Evolutionary conservation across 2,888 invertebrate genomes (phyloP).

Genomic region (Griposia aprilina): DNA sequence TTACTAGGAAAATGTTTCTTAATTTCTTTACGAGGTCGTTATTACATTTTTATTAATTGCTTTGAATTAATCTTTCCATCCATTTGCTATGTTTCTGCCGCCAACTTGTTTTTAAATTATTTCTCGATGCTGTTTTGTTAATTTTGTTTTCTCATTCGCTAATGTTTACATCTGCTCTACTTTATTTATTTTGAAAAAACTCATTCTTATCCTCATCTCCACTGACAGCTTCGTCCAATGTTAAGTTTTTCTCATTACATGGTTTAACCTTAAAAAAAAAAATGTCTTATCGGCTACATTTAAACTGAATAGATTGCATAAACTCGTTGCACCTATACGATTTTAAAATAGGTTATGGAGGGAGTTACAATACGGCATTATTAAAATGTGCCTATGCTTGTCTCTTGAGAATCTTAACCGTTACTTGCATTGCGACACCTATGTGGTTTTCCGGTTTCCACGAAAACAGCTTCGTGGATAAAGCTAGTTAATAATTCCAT

Average conservation of each 20-base stretch:
- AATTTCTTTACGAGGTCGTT: conserved; percentile 56
- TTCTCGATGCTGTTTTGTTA: conserved; percentile 14
- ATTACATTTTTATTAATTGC: conserved; percentile 54
- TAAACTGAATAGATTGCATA: neutral
- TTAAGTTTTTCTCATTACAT: neutral
- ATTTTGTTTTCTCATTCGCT: conserved; percentile 7
- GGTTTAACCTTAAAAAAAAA: neutral
- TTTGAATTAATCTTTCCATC: conserved; percentile 39
- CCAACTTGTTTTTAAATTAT: conserved; percentile 25
- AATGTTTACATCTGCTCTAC: neutral
- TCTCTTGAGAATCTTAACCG: neutral
- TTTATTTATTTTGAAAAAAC: neutral
- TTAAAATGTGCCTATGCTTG: neutral
- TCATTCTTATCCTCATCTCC: neutral
- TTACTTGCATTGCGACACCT: neutral
- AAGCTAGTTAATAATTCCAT: neutral
- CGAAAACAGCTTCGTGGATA: neutral
- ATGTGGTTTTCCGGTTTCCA: neutral
- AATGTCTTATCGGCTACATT: too few relatives aligned
- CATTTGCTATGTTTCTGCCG: conserved; percentile 28
- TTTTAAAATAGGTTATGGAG: neutral
- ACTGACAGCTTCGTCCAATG: neutral
- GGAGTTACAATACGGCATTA: neutral
- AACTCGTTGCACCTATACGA: neutral
- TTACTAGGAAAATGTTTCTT: conserved; percentile 57